Evolutionary conservation across 2,797 vertebrate species (phyloP).

Genomic region (Aratinga solstitialis): DNA sequence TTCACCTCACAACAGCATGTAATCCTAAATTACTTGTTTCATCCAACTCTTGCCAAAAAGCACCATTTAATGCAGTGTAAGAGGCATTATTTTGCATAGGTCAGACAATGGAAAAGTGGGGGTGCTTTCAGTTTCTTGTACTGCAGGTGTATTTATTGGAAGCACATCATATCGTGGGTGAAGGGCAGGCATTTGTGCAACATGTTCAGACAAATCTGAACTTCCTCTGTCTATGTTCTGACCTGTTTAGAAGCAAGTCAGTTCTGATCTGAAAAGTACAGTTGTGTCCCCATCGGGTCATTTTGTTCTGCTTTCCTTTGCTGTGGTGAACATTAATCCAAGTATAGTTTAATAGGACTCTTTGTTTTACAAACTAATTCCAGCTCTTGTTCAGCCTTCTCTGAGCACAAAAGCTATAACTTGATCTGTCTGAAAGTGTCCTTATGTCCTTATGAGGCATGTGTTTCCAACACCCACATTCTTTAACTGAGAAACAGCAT

Average conservation of each 20-base stretch:
- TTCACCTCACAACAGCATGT: neutral
- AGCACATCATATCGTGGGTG: neutral
- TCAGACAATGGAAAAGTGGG: neutral
- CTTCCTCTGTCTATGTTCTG: neutral
- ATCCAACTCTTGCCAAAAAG: neutral
- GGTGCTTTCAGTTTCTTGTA: neutral
- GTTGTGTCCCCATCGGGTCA: neutral
- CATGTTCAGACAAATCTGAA: neutral
- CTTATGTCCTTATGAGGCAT: neutral
- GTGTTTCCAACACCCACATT: neutral
- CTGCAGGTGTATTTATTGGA: neutral
- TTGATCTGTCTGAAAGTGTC: neutral
- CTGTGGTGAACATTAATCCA: neutral
- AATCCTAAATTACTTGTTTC: neutral
- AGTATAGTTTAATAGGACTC: neutral
- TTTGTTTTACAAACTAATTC: neutral
- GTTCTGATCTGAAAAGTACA: neutral
- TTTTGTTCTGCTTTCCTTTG: neutral
- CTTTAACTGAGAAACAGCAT: neutral
- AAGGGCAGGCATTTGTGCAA: neutral
- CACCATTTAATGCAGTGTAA: neutral
- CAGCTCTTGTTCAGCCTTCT: neutral
- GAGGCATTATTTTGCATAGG: constrained; percentile 2
- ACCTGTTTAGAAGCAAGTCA: neutral
- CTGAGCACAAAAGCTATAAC: neutral